Conservation (phyloP, 1,140 invertebrate species). For the Drosophila pruinosa region DNA sequence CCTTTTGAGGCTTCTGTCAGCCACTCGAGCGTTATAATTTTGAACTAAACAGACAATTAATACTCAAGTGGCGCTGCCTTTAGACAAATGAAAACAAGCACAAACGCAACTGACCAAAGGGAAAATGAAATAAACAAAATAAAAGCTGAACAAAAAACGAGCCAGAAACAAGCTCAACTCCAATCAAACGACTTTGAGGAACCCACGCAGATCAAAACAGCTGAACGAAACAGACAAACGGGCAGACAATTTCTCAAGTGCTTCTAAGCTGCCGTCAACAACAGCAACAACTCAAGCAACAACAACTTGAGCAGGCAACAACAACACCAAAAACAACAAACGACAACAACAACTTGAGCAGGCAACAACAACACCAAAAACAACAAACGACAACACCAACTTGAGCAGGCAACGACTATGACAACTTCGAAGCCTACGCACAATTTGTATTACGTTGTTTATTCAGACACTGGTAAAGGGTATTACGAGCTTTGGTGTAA, state of each 20-base stretch:
- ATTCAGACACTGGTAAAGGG: background rate
- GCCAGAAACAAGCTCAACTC: slow-evolving; percentile 17
- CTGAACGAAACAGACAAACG: slow-evolving; percentile 43
- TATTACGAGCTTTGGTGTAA: background rate
- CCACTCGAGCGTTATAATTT: slow-evolving; percentile 58
- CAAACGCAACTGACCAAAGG: slow-evolving; percentile 18
- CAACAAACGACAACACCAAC: background rate
- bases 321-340: background rate
- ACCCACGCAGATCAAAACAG: slow-evolving; percentile 59
- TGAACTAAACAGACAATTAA: slow-evolving; percentile 67
- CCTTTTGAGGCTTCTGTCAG: background rate
- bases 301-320: slow-evolving; percentile 21
- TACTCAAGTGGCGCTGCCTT: slow-evolving; percentile 42
- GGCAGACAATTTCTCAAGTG: slow-evolving; percentile 65
- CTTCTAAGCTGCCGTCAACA: slow-evolving; percentile 58
- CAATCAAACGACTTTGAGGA: slow-evolving; percentile 71
- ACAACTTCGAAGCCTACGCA: slow-evolving; percentile 58
- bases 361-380: background rate
- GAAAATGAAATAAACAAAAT: background rate
- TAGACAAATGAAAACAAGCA: background rate
- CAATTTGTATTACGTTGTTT: slow-evolving; percentile 33
- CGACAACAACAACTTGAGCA: background rate
- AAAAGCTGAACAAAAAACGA: background rate
- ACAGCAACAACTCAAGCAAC: slow-evolving; percentile 35
- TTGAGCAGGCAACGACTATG: slow-evolving; percentile 19